These are phyloP conservation scores for Picus viridis DNA, from an alignment of 2,797 vertebrate species.

Conservation along the genomic window DNA sequence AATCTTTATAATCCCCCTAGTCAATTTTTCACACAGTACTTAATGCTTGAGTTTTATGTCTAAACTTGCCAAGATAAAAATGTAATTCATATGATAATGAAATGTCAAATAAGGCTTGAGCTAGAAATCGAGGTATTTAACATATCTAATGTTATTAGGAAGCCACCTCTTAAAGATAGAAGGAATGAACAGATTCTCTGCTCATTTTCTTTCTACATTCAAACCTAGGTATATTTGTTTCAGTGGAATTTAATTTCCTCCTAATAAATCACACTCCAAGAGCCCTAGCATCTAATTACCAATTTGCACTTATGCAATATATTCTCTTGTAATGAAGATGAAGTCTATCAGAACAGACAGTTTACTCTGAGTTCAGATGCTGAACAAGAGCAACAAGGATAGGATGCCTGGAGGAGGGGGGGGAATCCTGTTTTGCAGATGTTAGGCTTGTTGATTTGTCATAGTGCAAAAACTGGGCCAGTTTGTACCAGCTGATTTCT, in stretches of 20 bases:
- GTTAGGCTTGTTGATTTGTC: not conserved
- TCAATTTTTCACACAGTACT: conserved; percentile 53
- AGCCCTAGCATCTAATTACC: conserved; percentile 44
- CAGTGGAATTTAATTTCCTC: conserved; percentile 33
- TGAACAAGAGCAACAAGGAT: not conserved
- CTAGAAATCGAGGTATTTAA: conserved; percentile 54
- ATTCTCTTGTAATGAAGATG: conserved; percentile 57
- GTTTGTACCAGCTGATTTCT: conserved; percentile 12
- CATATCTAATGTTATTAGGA: conserved; percentile 38
- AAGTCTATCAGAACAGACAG: conserved; percentile 51
- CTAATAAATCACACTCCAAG: conserved; percentile 62
- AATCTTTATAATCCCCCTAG: conserved; percentile 38
- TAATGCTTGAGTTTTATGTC: not conserved
- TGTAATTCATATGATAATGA: conserved; percentile 53
- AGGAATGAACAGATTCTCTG: conserved; percentile 31
- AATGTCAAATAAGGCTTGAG: conserved; percentile 49
- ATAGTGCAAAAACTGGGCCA: not conserved
- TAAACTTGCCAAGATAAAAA: conserved; percentile 40
- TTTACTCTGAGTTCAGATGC: conserved; percentile 40
- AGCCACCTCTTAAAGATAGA: conserved; percentile 42
- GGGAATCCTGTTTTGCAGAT: not conserved
- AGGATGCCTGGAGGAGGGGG: not conserved
- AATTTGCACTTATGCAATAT: conserved; percentile 43
- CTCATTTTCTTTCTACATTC: conserved; percentile 39
- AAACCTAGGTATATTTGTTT: conserved; percentile 56